Percentiles rank a stretch among this genome's conserved stretches.
These are phyloP conservation scores for Drosophila kuntzei DNA, from an alignment of 2,888 invertebrate species.

Conservation along the genomic window DNA sequence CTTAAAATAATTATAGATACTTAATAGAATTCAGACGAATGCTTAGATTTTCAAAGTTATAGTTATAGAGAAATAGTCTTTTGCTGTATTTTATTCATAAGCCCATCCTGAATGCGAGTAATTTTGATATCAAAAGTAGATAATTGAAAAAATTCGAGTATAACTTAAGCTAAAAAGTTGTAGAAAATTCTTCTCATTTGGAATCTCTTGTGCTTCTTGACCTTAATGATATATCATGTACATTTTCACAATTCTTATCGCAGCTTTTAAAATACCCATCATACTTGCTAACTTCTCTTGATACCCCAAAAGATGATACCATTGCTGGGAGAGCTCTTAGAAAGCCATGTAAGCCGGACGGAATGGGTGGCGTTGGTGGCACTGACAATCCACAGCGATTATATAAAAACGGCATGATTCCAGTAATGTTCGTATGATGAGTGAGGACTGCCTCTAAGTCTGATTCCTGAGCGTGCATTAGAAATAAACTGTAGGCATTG, in stretches of 20 bases:
- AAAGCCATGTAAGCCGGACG: conserved; percentile 85
- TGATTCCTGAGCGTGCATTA: conserved; percentile 86
- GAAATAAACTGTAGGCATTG: conserved; percentile 88
- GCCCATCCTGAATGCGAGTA: conserved; percentile 41
- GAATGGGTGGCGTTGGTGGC: conserved; percentile 85
- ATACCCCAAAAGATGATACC: conserved; percentile 72
- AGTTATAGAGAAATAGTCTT: conserved; percentile 8
- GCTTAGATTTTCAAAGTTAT: not conserved
- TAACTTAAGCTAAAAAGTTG: conserved; percentile 13
- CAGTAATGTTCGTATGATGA: conserved; percentile 84
- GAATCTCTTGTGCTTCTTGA: conserved; percentile 41
- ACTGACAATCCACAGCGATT: conserved; percentile 83
- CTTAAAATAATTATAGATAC: conserved; percentile 5
- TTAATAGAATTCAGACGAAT: not conserved
- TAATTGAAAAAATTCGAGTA: conserved; percentile 9
- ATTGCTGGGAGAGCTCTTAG: conserved; percentile 85
- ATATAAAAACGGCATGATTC: conserved; percentile 84
- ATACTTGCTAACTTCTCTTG: conserved; percentile 78
- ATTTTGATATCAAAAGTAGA: conserved; percentile 52
- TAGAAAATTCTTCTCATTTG: conserved; percentile 25
- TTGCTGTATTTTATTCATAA: conserved; percentile 33
- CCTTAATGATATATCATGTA: conserved; percentile 53
- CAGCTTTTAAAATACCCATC: conserved; percentile 72
- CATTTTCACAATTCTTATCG: conserved; percentile 62
- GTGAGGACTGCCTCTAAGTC: conserved; percentile 84